A percentile compares a stretch with the other conserved stretches of the same genome.
These are phyloP conservation scores for Noctuana brunneofusca DNA, from an alignment of 2,888 invertebrate genomes.

Conservation along the genomic window DNA sequence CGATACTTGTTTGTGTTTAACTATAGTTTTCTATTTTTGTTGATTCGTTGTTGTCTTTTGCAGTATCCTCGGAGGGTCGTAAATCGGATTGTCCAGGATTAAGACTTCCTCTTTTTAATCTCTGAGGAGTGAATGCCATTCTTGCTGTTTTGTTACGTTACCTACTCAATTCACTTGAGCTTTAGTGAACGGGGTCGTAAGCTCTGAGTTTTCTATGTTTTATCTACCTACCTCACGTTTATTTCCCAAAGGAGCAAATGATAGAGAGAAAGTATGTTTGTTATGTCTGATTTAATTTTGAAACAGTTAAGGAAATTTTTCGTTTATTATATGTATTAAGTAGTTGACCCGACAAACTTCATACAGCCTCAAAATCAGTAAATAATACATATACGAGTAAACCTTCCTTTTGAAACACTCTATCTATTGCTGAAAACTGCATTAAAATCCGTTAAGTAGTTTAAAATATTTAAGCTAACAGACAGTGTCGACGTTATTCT, in stretches of 20 bases:
- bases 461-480: no score
- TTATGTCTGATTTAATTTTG: no score
- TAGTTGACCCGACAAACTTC: no score
- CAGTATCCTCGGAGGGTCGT: conserved; percentile 26
- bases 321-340: no score
- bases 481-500: no score
- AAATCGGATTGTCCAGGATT: conserved; percentile 31
- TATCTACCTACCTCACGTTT: neutral
- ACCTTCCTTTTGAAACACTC: no score
- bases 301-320: no score
- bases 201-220: neutral
- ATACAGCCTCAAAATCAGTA: no score
- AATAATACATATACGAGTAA: no score
- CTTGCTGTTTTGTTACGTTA: conserved; percentile 2
- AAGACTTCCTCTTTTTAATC: conserved; percentile 27
- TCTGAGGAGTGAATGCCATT: conserved; percentile 18
- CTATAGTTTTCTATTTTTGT: neutral
- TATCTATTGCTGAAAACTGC: no score
- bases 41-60: neutral
- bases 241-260: neutral
- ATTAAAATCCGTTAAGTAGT: no score
- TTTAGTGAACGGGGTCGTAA: neutral
- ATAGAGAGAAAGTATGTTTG: neutral
- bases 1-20: neutral
- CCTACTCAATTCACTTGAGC: conserved; percentile 11